Percentiles rank a stretch among this genome's conserved stretches.
These are phyloP conservation scores for Iphiclides podalirius DNA, from an alignment of 2,888 invertebrate species.

Conservation along the genomic window DNA sequence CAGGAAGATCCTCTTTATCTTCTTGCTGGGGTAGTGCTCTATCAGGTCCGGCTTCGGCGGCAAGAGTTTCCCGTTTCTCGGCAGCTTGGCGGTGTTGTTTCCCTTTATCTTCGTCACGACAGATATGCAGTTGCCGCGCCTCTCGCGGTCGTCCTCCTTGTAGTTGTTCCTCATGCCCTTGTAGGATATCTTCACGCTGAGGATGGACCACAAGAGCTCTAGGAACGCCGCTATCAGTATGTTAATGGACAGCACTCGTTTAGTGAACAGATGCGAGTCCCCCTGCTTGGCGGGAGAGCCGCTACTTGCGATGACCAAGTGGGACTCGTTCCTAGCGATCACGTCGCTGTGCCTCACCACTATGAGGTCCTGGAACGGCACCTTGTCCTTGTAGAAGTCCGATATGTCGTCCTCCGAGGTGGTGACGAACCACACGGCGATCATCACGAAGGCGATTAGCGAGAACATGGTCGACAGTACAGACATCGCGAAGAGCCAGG, in stretches of 20 bases:
- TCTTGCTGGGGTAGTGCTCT: slow-evolving; percentile 75
- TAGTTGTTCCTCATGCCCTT: slow-evolving; percentile 82
- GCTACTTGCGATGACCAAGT: slow-evolving; percentile 56
- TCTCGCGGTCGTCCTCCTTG: slow-evolving; percentile 71
- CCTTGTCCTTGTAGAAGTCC: slow-evolving; percentile 65
- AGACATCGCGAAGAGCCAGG: slow-evolving; percentile 80
- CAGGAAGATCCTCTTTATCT: slow-evolving; percentile 75
- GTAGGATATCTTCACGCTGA: slow-evolving; percentile 80
- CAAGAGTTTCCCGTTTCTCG: slow-evolving; percentile 59
- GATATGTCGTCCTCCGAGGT: slow-evolving; percentile 56
- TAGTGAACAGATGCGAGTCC: slow-evolving; percentile 54
- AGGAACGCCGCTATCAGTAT: slow-evolving; percentile 80
- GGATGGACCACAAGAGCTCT: slow-evolving; percentile 81
- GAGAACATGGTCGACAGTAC: slow-evolving; percentile 76
- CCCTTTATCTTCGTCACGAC: slow-evolving; percentile 80
- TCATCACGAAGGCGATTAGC: slow-evolving; percentile 58
- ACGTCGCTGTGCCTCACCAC: slow-evolving; percentile 60
- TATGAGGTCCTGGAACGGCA: slow-evolving; percentile 58
- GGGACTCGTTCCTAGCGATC: slow-evolving; percentile 57
- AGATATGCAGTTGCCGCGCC: slow-evolving; percentile 73
- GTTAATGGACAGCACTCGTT: slow-evolving; percentile 78
- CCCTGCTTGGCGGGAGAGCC: slow-evolving; percentile 38
- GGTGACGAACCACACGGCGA: slow-evolving; percentile 63
- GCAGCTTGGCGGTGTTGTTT: slow-evolving; percentile 61
- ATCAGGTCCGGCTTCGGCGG: slow-evolving; percentile 76